Base-by-base conservation (phyloP, 2,888 invertebrate species). In the Catocala fraxini region DNA sequence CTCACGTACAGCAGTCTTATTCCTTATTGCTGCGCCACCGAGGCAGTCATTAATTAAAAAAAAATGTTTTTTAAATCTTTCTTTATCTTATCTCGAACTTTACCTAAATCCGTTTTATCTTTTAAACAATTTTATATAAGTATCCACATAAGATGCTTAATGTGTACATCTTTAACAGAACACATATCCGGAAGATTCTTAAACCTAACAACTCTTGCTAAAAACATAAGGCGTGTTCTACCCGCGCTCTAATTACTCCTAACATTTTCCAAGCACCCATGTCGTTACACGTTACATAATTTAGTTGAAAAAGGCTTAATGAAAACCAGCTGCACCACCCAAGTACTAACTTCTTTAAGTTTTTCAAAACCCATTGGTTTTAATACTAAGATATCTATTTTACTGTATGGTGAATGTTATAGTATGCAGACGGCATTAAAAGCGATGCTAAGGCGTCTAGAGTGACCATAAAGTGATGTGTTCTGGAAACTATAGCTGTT, bases 391-490 rank as follows among this genome's bases (percentile, higher is more conserved):
- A 9, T 34, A 43, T 54, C 39, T 64, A 53, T 58, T 45, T 43
- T 56, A 65, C 46, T 55, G 63, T 46, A 70, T 65, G 54, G 35
- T 25, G 15, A 47, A 43, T 4, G 42, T 64, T 65, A 57, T 57
- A 51, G 65, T 66, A 72, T 67, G 68, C 70, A 76, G 68, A 75
- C 68, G 63, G 56, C 72, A 77, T 78, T 74, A 77, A 82, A 74
- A 75, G 63, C 77, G 75, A 73, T 74, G 80, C 78, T 80, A 69
- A 80, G 75, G 66, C 75, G 75, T 79, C 77, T 80, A 77, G 67
- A 72, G 79, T 76, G 76, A 77, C 83, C 82, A 86, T 91, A 90
- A 92, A 91, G 82, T 87, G 84, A 85, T 84, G 84, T 87, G 89
- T 89, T 68, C 82, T 75, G 90, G 90, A 91, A 91, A 88, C 86